phyloP scores from a whole-genome alignment of 2,797 vertebrate genomes.

The Pampus argenteus region DNA sequence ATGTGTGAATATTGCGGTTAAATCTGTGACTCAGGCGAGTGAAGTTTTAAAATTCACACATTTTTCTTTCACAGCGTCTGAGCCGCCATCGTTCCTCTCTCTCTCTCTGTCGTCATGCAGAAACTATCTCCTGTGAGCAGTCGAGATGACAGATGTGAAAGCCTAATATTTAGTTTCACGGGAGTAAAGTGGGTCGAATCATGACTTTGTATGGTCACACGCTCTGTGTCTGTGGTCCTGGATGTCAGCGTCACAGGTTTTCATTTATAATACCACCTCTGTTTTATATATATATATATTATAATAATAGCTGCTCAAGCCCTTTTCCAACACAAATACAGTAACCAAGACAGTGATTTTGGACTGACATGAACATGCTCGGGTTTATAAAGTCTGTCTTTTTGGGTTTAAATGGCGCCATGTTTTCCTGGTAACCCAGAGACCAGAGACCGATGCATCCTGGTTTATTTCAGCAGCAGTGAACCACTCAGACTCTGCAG shows the following conservation, averaged over 20 bases:
- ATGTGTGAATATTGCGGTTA: neutral
- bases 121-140: slow-evolving; percentile 9
- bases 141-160: slow-evolving; percentile 19
- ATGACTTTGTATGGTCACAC: slow-evolving; percentile 75
- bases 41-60: neutral
- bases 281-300: no score
- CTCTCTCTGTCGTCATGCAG: neutral
- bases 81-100: neutral
- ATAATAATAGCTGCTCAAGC: slow-evolving; percentile 5
- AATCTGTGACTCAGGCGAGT: neutral
- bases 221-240: slow-evolving; percentile 2
- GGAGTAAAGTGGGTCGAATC: neutral
- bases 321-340: neutral
- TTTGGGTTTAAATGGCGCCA: neutral
- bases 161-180: slow-evolving; percentile 66
- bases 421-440: no score
- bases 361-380: neutral
- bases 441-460: neutral
- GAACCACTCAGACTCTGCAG: no score
- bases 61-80: neutral
- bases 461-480: neutral
- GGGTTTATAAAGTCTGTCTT: neutral
- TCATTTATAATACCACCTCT: slow-evolving; percentile 8
- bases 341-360: neutral
- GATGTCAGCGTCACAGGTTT: neutral